phyloP scores from a whole-genome alignment of 2,113 vertebrate species.

The Dicrurus megarhynchus region DNA sequence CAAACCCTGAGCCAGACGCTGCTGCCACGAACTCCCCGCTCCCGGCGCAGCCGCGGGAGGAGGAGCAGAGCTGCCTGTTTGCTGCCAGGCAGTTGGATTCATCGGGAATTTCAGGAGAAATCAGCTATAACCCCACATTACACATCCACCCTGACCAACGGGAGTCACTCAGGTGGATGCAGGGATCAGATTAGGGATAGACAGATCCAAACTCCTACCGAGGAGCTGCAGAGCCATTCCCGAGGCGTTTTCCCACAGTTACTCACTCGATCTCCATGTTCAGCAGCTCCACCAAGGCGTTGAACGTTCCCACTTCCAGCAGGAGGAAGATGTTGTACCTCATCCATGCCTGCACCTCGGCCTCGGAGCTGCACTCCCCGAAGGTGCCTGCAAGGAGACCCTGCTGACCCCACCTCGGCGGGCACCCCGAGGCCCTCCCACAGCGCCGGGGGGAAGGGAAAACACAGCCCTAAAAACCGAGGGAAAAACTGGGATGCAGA shows the following conservation, averaged over 20 bases:
- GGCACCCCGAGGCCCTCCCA: not conserved
- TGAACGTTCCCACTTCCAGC: constrained; percentile 91
- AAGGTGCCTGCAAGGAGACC: constrained; percentile 83
- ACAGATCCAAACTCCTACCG: not conserved
- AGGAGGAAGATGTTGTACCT: constrained; percentile 94
- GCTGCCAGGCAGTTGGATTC: not conserved
- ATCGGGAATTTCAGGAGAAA: not conserved
- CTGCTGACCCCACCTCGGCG: not conserved
- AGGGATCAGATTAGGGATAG: not conserved
- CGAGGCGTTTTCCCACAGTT: not conserved
- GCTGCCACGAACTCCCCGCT: not conserved
- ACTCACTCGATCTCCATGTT: constrained; percentile 99
- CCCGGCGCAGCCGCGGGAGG: not conserved
- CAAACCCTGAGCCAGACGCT: not conserved
- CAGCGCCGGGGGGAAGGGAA: fast-evolving
- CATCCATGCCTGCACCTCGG: constrained; percentile 93
- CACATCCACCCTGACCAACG: fast-evolving
- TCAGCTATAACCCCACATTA: not conserved
- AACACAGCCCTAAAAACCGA: not conserved
- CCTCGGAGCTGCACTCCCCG: constrained; percentile 88
- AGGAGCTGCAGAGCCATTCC: not conserved
- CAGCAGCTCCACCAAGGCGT: constrained; percentile 93
- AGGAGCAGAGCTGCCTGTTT: not conserved
- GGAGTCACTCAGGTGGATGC: not conserved
- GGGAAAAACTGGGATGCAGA: not conserved